Evolutionary conservation across 2,113 vertebrate species (phyloP).

Genomic region (Eubucco bourcierii): DNA sequence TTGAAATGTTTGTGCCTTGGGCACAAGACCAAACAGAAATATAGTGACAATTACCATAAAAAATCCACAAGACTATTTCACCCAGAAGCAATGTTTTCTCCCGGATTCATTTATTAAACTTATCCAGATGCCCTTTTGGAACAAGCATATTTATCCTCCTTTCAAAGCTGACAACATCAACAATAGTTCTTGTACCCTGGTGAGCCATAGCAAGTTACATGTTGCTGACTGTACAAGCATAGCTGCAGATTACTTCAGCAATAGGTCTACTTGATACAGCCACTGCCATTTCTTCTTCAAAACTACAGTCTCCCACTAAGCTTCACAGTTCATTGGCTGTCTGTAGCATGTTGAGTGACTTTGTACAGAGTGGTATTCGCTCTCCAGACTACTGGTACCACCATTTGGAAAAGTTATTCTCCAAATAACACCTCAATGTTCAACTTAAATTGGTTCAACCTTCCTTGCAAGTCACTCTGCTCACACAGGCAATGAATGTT

Average conservation of each 20-base stretch:
- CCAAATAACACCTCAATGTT: constrained; percentile 34
- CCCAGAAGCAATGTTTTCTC: constrained; percentile 71
- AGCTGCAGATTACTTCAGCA: constrained; percentile 44
- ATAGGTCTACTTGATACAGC: constrained; percentile 29
- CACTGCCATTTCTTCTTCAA: constrained; percentile 25
- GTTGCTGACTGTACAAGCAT: neutral
- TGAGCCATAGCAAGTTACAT: constrained; percentile 35
- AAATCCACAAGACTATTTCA: constrained; percentile 60
- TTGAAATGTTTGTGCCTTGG: neutral
- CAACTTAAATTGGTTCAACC: constrained; percentile 32
- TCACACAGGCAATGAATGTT: constrained; percentile 32
- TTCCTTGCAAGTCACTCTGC: constrained; percentile 23
- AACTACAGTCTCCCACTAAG: constrained; percentile 24
- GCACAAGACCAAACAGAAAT: constrained; percentile 50
- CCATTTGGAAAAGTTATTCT: constrained; percentile 5
- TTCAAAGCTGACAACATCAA: constrained; percentile 65
- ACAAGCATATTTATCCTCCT: constrained; percentile 70
- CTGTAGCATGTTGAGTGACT: constrained; percentile 27
- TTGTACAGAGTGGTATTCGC: constrained; percentile 1
- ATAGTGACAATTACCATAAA: constrained; percentile 67
- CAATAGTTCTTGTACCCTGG: constrained; percentile 56
- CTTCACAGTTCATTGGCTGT: neutral
- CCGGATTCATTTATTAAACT: constrained; percentile 75
- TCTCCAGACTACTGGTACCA: constrained; percentile 8
- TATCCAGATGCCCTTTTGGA: constrained; percentile 59